These are phyloP conservation scores for Mustelus asterias DNA, from an alignment of 2,113 vertebrate genomes.

Conservation along the genomic window DNA sequence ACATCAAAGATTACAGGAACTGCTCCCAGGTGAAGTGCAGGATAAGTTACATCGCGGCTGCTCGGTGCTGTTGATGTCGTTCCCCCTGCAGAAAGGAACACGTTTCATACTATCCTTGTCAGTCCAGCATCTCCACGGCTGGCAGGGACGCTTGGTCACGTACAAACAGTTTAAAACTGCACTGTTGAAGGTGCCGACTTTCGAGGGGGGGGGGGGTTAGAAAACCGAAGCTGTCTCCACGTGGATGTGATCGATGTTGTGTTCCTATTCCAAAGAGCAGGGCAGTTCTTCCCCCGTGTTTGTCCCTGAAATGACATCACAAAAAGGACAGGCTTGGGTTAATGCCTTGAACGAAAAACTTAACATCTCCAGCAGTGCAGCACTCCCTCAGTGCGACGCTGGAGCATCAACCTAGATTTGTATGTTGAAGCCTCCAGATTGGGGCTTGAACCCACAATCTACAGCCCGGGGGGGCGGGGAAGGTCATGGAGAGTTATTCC, in stretches of 20 bases:
- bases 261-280: no score
- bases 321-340: no score
- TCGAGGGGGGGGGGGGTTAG: background rate
- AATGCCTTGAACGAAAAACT: no score
- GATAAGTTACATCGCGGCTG: background rate
- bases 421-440: no score
- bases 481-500: background rate
- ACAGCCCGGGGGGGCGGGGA: no score
- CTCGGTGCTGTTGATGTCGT: background rate
- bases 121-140: background rate
- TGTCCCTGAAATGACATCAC: no score
- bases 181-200: background rate
- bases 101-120: constrained; percentile 17
- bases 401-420: no score
- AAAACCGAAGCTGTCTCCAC: background rate
- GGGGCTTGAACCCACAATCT: no score
- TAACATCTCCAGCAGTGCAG: no score
- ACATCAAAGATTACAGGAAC: background rate
- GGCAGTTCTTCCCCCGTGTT: no score
- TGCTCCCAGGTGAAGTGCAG: background rate
- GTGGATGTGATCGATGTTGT: background rate
- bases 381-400: no score
- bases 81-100: background rate
- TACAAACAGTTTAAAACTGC: background rate
- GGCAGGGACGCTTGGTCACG: constrained; percentile 15